phyloP scores from a whole-genome alignment of 2,113 vertebrate genomes.

The Ranitomeya imitator region DNA sequence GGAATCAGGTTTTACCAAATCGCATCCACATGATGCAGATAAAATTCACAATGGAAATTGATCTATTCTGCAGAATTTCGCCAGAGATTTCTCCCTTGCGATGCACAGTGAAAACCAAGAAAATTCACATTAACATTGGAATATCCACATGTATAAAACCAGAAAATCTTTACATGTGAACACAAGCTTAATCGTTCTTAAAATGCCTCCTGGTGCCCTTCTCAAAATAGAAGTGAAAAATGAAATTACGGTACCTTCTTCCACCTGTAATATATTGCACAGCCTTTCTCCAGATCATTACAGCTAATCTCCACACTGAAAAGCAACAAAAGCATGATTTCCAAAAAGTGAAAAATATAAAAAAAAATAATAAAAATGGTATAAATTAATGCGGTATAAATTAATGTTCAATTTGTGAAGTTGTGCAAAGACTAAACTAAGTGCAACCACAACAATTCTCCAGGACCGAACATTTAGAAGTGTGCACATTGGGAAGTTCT shows the following conservation, averaged over 20 bases:
- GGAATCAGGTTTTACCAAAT: no score
- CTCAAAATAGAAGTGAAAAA: neutral
- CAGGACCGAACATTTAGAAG: neutral
- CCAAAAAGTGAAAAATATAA: neutral
- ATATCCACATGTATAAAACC: no score
- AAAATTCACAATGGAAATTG: no score
- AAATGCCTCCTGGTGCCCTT: neutral
- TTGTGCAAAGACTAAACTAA: neutral
- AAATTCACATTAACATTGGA: no score
- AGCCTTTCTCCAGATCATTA: slow-evolving; percentile 35
- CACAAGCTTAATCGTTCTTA: neutral
- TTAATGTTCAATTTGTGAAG: neutral
- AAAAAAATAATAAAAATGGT: neutral
- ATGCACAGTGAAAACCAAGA: no score
- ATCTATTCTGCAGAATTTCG: no score
- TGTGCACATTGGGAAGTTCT: no score
- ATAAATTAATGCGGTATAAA: no score
- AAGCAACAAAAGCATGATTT: slow-evolving; percentile 12
- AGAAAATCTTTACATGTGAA: no score
- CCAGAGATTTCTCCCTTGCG: no score
- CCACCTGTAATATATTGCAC: slow-evolving; percentile 16
- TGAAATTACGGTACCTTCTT: slow-evolving; percentile 38
- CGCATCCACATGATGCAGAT: no score
- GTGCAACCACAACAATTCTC: neutral
- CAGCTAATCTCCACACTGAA: slow-evolving; percentile 27